phyloP scores from a whole-genome alignment of 53 echinoderm and acorn worm genomes.

The Holothuria leucospilota region DNA sequence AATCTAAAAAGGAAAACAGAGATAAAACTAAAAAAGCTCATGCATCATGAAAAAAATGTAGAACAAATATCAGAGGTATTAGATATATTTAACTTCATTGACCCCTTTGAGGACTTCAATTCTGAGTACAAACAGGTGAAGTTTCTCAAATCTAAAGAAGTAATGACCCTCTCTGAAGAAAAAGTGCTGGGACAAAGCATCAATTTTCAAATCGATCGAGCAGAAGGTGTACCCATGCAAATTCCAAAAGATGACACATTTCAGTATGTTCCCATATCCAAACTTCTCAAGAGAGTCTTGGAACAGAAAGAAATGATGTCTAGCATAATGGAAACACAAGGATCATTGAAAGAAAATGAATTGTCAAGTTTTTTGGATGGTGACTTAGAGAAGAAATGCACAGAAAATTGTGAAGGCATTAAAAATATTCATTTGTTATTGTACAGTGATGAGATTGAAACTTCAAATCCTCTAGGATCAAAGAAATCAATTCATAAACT shows the following conservation, averaged over 20 bases:
- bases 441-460: slow-evolving; percentile 53
- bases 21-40: neutral
- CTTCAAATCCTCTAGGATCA: slow-evolving; percentile 48
- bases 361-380: slow-evolving; percentile 20
- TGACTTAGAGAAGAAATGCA: neutral
- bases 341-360: neutral
- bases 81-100: slow-evolving; percentile 8
- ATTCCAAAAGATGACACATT: slow-evolving; percentile 34
- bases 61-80: neutral
- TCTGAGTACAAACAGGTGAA: slow-evolving; percentile 13
- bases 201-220: slow-evolving; percentile 32
- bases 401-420: neutral
- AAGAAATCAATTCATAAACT: slow-evolving; percentile 60
- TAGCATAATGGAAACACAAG: slow-evolving; percentile 16
- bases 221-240: slow-evolving; percentile 44
- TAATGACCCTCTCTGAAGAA: slow-evolving; percentile 30
- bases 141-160: slow-evolving; percentile 20
- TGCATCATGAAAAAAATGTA: neutral
- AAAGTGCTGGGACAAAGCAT: slow-evolving; percentile 45
- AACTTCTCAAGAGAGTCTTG: slow-evolving; percentile 47
- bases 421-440: slow-evolving; percentile 24
- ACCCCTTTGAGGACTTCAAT: slow-evolving; percentile 13
- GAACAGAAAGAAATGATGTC: slow-evolving; percentile 67
- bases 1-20: slow-evolving; percentile 15
- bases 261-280: slow-evolving; percentile 36